phyloP scores from a whole-genome alignment of 2,888 invertebrate genomes.

The Catotricha subobsoleta region DNA sequence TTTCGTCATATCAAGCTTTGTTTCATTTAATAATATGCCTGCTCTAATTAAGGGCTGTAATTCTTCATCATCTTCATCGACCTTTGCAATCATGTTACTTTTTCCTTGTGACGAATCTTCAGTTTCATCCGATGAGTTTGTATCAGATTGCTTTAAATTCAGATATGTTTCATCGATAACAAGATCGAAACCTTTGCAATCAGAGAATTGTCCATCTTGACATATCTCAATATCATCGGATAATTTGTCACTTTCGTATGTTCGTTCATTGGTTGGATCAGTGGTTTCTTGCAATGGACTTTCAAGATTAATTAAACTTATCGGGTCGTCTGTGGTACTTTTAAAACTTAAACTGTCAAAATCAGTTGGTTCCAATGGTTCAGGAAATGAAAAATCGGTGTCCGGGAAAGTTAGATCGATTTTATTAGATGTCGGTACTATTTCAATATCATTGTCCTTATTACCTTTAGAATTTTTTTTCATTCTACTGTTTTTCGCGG shows the following conservation, averaged over 20 bases:
- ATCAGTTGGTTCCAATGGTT: conserved; percentile 17
- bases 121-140: conserved; percentile 14
- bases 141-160: conserved; percentile 15
- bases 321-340: conserved; percentile 12
- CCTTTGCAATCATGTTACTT: conserved; percentile 16
- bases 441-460: neutral
- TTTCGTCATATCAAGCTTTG: conserved; percentile 10
- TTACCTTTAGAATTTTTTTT: neutral
- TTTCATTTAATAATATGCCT: conserved; percentile 13
- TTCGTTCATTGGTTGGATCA: neutral
- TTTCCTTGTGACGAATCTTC: conserved; percentile 9
- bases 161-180: conserved; percentile 15
- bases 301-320: conserved; percentile 26
- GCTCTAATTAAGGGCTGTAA: conserved; percentile 23
- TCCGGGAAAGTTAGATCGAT: neutral
- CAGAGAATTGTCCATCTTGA: conserved; percentile 8
- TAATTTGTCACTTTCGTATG: neutral
- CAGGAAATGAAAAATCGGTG: conserved; percentile 11
- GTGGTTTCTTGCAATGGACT: conserved; percentile 22
- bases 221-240: neutral
- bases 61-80: conserved; percentile 24
- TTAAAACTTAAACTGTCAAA: conserved; percentile 9
- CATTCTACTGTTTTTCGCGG: neutral
- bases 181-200: conserved; percentile 10
- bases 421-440: neutral